These are phyloP conservation scores for Pararge aegeria DNA, from an alignment of 1,140 invertebrate species.

Conservation along the genomic window DNA sequence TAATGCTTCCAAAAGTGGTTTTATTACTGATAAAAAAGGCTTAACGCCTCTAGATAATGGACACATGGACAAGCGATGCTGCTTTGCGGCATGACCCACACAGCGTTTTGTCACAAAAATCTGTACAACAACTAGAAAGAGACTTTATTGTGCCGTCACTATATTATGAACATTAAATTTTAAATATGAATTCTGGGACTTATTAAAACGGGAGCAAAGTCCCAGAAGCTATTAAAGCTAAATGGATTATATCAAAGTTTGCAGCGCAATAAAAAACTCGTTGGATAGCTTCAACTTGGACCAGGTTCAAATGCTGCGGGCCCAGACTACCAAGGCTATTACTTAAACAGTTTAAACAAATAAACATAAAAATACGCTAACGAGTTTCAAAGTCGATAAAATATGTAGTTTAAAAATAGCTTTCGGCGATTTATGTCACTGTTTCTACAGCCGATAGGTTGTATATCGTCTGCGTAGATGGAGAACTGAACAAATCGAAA, in stretches of 20 bases:
- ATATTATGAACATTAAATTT: neutral
- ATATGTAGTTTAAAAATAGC: slow-evolving; percentile 10
- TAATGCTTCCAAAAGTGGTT: no score
- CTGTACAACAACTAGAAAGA: no score
- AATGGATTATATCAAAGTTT: slow-evolving; percentile 18
- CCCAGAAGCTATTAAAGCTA: slow-evolving; percentile 9
- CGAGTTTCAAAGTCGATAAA: slow-evolving; percentile 10
- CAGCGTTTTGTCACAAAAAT: no score
- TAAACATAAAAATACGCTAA: slow-evolving; percentile 13
- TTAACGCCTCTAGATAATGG: no score
- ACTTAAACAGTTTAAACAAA: slow-evolving; percentile 15
- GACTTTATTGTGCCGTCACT: no score
- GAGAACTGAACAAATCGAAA: neutral
- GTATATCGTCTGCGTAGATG: neutral
- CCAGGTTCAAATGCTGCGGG: slow-evolving; percentile 12
- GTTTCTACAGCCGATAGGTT: neutral
- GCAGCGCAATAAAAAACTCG: slow-evolving; percentile 20
- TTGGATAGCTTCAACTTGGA: slow-evolving; percentile 18
- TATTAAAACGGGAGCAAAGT: slow-evolving; percentile 1
- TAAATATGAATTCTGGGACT: neutral
- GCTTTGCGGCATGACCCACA: no score
- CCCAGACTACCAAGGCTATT: slow-evolving; percentile 12
- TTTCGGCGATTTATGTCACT: neutral
- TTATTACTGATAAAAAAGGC: no score
- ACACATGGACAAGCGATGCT: no score